phyloP scores from a whole-genome alignment of 1,140 invertebrate species.

The Campoletis sonorensis region DNA sequence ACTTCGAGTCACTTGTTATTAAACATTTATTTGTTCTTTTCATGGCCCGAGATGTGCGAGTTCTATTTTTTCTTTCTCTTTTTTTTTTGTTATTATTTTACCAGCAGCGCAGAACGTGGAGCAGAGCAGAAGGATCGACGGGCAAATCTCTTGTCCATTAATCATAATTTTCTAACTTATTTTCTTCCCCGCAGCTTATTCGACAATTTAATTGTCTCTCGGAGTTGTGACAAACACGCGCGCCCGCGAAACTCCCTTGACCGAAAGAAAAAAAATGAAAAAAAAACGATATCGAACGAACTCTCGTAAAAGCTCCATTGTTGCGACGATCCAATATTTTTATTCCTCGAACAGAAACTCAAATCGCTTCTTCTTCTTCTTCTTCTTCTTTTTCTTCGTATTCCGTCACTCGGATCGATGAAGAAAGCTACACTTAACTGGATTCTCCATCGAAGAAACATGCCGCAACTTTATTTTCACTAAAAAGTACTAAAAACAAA shows the following conservation, averaged over 20 bases:
- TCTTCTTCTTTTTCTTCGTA: not conserved
- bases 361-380: not conserved
- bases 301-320: not conserved
- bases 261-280: conserved; percentile 2
- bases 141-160: too few relatives aligned
- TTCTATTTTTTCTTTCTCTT: conserved; percentile 50
- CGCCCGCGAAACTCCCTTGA: not conserved
- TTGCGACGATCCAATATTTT: not conserved
- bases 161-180: not conserved
- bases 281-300: too few relatives aligned
- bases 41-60: conserved; percentile 69
- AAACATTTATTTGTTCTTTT: conserved; percentile 73
- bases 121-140: conserved; percentile 61
- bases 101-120: conserved; percentile 47
- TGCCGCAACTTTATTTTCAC: not conserved
- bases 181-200: not conserved
- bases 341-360: not conserved
- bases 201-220: not conserved
- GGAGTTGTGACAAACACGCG: not conserved
- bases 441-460: conserved; percentile 2
- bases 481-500: not conserved
- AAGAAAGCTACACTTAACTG: not conserved
- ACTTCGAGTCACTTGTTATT: not conserved
- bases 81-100: not conserved
- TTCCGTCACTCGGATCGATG: not conserved